Conservation (phyloP, 2,113 vertebrate species). For the Vulpes lagopus region DNA sequence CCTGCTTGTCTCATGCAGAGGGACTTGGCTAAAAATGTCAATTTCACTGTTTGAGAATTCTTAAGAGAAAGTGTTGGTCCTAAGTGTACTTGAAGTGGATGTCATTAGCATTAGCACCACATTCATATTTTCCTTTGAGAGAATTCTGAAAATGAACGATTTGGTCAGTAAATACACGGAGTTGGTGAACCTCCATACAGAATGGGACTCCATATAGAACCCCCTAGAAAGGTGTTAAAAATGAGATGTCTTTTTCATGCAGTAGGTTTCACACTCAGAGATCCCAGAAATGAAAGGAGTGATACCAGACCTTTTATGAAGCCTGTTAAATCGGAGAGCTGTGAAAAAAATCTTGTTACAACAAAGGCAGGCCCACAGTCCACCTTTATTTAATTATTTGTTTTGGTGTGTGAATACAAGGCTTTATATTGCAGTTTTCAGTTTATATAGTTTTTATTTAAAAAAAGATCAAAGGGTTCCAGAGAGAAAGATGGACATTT, state of each 20-base stretch:
- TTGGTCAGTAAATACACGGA: not conserved
- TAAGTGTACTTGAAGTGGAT: constrained; percentile 17
- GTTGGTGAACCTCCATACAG: not conserved
- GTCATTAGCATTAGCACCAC: constrained; percentile 21
- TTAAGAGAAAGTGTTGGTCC: not conserved
- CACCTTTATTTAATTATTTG: constrained; percentile 1
- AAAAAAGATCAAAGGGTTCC: not conserved
- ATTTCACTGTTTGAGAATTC: constrained; percentile 55
- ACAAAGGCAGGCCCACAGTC: not conserved
- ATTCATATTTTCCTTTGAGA: constrained; percentile 17
- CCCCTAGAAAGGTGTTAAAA: not conserved
- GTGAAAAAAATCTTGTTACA: not conserved
- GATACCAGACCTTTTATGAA: not conserved
- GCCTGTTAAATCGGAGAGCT: not conserved
- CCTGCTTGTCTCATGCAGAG: not conserved
- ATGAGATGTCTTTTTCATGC: not conserved
- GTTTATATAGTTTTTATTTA: not conserved
- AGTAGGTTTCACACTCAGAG: not conserved
- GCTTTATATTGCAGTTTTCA: not conserved
- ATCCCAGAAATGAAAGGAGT: not conserved
- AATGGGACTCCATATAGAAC: not conserved
- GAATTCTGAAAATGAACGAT: constrained; percentile 19
- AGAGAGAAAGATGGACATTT: not conserved
- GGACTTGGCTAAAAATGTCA: not conserved
- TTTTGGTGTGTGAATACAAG: not conserved